A percentile compares a stretch with the other conserved stretches of the same genome.
Conservation (phyloP, 2,888 invertebrate species). For the Eupithecia abbreviata region DNA sequence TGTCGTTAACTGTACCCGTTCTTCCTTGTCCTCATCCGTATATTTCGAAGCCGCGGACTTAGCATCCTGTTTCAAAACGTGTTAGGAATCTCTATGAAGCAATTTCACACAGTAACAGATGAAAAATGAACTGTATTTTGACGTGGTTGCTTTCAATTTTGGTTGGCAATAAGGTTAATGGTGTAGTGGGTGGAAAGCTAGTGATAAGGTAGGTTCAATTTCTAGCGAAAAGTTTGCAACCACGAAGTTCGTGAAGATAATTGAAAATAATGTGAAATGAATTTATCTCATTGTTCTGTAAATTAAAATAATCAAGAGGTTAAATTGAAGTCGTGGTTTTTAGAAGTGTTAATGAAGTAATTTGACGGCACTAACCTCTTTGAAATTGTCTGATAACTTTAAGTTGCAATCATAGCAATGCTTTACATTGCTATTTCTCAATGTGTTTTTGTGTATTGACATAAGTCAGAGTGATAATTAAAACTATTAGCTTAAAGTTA, state of each 20-base stretch:
- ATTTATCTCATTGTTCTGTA: not conserved
- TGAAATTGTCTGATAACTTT: no score
- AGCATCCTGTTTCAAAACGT: constrained; percentile 8
- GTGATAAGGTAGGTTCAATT: not conserved
- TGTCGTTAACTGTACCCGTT: not conserved
- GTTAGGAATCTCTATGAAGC: not conserved
- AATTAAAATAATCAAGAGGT: no score
- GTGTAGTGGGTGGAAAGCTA: not conserved
- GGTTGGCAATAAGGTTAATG: not conserved
- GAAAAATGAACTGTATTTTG: constrained; percentile 3
- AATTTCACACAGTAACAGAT: not conserved
- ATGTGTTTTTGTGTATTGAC: no score
- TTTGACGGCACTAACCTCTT: no score
- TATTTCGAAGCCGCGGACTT: constrained; percentile 11
- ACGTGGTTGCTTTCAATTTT: not conserved
- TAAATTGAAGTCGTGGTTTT: no score
- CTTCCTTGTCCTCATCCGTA: not conserved
- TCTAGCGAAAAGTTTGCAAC: not conserved
- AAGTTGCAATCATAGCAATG: no score
- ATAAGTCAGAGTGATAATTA: no score
- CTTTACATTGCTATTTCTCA: no score
- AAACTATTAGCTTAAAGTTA: no score
- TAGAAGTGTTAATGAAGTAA: no score
- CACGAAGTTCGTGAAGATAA: not conserved
- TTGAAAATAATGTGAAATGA: not conserved